Evolutionary conservation across 2,888 invertebrate genomes (phyloP).

Genomic region (Dioctria linearis): DNA sequence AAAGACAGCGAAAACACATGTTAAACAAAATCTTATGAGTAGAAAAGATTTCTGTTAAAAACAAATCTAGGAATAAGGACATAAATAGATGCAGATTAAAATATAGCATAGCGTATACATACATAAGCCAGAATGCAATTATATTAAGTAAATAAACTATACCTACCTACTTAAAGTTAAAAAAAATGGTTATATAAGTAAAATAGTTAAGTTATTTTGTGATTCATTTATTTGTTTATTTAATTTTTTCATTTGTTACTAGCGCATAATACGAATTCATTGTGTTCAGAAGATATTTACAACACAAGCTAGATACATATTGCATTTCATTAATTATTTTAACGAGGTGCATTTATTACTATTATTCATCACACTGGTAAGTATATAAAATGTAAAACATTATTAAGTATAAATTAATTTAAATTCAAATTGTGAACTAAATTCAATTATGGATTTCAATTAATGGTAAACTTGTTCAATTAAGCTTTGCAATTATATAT

Average conservation of each 20-base stretch:
- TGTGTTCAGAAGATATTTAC: not conserved
- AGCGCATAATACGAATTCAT: not conserved
- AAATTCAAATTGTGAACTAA: conserved; percentile 7
- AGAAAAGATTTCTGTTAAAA: conserved; percentile 32
- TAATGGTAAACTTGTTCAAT: conserved; percentile 55
- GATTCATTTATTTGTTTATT: not conserved
- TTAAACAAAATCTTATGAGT: conserved; percentile 31
- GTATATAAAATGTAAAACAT: not conserved
- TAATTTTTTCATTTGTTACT: not conserved
- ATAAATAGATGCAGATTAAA: not conserved
- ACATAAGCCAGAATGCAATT: not conserved
- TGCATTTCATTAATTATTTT: not conserved
- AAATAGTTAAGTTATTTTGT: conserved; percentile 8
- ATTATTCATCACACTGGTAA: no score
- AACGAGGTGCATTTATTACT: no score
- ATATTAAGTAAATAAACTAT: not conserved
- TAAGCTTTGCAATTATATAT: conserved; percentile 53
- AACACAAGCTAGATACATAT: not conserved
- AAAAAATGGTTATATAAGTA: not conserved
- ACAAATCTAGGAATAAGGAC: not conserved
- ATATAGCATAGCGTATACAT: conserved; percentile 13
- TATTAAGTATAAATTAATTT: not conserved
- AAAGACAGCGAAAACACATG: conserved; percentile 37
- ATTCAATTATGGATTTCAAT: conserved; percentile 57
- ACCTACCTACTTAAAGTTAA: not conserved